Evolutionary conservation across 2,113 vertebrate species (phyloP).

Genomic region (Hemichromis elongatus): DNA sequence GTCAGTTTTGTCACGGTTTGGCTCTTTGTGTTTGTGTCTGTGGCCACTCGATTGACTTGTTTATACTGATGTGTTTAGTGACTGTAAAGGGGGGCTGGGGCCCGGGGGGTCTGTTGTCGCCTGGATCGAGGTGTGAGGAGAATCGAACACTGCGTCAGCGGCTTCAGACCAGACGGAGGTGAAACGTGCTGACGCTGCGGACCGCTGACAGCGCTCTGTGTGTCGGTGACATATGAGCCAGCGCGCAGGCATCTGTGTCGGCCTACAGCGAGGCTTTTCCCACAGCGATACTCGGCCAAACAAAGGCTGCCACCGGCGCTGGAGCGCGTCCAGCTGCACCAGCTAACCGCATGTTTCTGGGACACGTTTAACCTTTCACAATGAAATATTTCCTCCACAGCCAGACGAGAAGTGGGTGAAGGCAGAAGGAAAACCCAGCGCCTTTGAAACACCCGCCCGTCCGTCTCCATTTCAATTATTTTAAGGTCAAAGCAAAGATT

Average conservation of each 20-base stretch:
- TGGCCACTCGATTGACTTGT: too few species aligned
- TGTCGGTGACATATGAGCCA: conserved; percentile 29
- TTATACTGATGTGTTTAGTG: not conserved
- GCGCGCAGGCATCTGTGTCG: not conserved
- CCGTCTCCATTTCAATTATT: not conserved
- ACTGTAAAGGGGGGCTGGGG: rapidly evolving
- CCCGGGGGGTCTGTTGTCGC: too few species aligned
- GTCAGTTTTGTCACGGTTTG: rapidly evolving
- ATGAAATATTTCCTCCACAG: not conserved
- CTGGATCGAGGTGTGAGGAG: too few species aligned
- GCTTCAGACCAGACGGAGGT: not conserved
- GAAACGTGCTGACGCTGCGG: not conserved
- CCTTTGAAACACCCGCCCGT: rapidly evolving
- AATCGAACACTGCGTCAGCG: not conserved
- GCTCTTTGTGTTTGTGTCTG: not conserved
- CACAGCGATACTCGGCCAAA: not conserved
- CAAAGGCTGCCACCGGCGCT: not conserved
- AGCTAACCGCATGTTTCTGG: not conserved
- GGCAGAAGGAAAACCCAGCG: rapidly evolving
- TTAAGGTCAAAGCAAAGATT: not conserved
- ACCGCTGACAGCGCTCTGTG: not conserved
- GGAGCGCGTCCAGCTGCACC: not conserved
- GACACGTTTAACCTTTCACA: not conserved
- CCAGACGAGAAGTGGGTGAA: not conserved
- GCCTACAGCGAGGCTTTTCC: conserved; percentile 8